Evolutionary conservation across 2,113 vertebrate genomes (phyloP), one percentile per base, ranked within the genome.

Genomic region (Cyanoderma ruficeps): DNA sequence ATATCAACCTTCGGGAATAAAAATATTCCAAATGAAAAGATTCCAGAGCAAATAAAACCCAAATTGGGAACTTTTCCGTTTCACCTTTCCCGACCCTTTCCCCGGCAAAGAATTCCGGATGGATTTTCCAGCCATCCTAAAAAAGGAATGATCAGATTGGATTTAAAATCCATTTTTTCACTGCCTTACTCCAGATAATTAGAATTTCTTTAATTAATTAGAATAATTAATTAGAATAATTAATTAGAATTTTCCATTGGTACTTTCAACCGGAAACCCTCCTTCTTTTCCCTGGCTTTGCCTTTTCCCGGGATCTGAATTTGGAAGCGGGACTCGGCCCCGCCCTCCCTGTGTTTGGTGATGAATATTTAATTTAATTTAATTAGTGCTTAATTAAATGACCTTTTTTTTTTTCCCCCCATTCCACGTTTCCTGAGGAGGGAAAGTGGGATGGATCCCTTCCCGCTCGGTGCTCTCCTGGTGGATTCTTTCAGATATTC

Each of bases 81-180:
- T 76, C 47, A 47, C 28, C 14, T 82, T 10, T 25, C n/a, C 0
- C 44, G 20, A 0, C 6, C 37, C n/a, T 76, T 80, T 20, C 21
- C 31, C 6, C 2, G 1, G 67, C 25, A 8, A 61, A 46, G 75
- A 74, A 49, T 52, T 60, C 72, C 1, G 0, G 33, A 2, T 8
- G 7, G 18, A 10, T 59, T 52, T 85, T 56, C 53, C 42, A 1
- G 6, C 37, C 28, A 7, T n/a, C 31, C 44, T 8, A 6, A 17
- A 30, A 57, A 4, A 42, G 8, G 33, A 65, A 28, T 3, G 15
- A 24, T 13, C 15, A 4, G 24, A 22, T 0, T 0, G 10, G 24
- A 46, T 41, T 72, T 46, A 5, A 46, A 61, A 22, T 31, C 11
- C 8, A 2, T 23, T 55, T 44, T 28, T 30, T n/a, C 65, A 17